A percentile compares a stretch with the other conserved stretches of the same genome.
Conservation (phyloP, 2,797 vertebrate genomes). For the Menidia menidia region DNA sequence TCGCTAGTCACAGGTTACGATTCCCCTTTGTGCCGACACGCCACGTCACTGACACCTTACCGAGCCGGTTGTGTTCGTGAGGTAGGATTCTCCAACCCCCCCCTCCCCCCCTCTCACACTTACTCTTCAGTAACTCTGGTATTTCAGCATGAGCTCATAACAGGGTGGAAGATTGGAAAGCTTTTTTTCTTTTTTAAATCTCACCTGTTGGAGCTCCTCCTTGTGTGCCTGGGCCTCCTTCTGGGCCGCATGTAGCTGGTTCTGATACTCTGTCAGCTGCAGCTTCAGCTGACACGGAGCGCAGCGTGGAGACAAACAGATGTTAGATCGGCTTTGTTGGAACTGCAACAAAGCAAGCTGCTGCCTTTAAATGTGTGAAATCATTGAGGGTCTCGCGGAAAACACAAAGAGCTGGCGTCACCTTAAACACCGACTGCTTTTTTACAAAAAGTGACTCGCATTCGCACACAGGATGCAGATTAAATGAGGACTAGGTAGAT, state of each 20-base stretch:
- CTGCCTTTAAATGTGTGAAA: constrained; percentile 2
- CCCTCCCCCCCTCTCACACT: background rate
- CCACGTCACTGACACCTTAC: constrained; percentile 17
- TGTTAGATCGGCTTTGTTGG: constrained; percentile 12
- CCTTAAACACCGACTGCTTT: background rate
- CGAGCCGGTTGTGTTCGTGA: constrained; percentile 1
- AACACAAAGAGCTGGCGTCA: background rate
- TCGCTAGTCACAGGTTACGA: constrained; percentile 63
- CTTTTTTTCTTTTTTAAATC: background rate
- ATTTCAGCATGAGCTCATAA: constrained; percentile 8
- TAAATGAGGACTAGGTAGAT: background rate
- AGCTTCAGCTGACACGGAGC: constrained; percentile 83
- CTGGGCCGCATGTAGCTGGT: constrained; percentile 86
- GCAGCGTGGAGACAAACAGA: constrained; percentile 7
- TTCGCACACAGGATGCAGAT: background rate
- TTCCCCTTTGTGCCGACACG: constrained; percentile 7
- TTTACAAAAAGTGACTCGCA: background rate
- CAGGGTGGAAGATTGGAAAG: background rate
- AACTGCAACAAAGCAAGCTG: background rate
- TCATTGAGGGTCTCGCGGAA: background rate
- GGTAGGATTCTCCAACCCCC: constrained; percentile 5
- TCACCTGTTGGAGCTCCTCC: constrained; percentile 90
- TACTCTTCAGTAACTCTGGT: background rate
- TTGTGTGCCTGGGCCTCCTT: constrained; percentile 88
- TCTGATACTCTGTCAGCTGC: constrained; percentile 86